phyloP scores from a whole-genome alignment of 1,140 invertebrate genomes.

The Drosophila tsacasi region DNA sequence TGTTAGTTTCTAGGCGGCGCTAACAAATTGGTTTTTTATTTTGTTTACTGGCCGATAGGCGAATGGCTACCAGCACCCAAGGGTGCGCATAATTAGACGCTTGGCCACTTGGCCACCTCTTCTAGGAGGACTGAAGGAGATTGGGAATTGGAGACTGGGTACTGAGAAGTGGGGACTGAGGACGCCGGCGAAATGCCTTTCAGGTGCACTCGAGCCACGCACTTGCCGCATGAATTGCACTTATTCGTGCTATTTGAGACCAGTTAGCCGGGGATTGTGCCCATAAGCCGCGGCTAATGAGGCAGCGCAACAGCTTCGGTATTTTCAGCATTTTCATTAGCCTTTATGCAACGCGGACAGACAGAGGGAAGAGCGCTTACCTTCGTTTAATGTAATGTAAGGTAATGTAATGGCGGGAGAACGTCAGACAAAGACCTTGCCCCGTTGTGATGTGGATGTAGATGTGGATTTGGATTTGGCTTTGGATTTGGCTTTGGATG shows the following conservation, averaged over 20 bases:
- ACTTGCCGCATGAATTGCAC: constrained; percentile 73
- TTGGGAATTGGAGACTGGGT: constrained; percentile 13
- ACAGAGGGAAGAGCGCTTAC: constrained; percentile 38
- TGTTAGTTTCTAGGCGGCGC: constrained; percentile 37
- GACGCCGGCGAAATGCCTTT: constrained; percentile 21
- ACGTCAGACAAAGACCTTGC: constrained; percentile 64
- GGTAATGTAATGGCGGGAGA: constrained; percentile 59
- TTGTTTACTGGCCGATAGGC: constrained; percentile 38
- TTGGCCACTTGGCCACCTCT: constrained; percentile 34
- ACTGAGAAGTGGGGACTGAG: background rate
- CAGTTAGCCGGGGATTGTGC: constrained; percentile 52
- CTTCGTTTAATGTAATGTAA: constrained; percentile 65
- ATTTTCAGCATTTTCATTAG: constrained; percentile 71
- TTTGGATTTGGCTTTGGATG: constrained; percentile 13
- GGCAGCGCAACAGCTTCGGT: constrained; percentile 31
- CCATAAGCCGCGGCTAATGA: constrained; percentile 67
- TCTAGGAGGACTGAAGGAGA: constrained; percentile 15
- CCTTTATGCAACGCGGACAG: constrained; percentile 59
- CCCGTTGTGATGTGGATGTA: constrained; percentile 15
- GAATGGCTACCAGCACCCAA: constrained; percentile 29
- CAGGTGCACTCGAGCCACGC: constrained; percentile 47
- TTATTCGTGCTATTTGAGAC: constrained; percentile 47
- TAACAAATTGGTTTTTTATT: constrained; percentile 52
- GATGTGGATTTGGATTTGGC: constrained; percentile 10
- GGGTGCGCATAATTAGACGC: constrained; percentile 63